These are phyloP conservation scores for Hormaphis cornu DNA, from an alignment of 1,140 invertebrate genomes.

Conservation along the genomic window DNA sequence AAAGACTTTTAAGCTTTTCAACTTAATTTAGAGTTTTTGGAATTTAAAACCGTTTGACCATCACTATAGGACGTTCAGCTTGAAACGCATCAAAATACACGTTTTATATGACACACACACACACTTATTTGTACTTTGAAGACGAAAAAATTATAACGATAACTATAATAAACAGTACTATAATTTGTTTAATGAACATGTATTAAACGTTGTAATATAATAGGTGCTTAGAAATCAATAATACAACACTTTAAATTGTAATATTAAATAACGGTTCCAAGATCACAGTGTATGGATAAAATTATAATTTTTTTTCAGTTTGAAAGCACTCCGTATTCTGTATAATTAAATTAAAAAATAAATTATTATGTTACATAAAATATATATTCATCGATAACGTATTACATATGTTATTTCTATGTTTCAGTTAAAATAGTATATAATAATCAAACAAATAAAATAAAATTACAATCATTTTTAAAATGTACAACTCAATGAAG, in stretches of 20 bases:
- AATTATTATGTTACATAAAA: neutral
- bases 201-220: constrained; percentile 1
- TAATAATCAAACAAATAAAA: neutral
- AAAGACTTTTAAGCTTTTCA: too few relatives aligned
- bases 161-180: neutral
- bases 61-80: too few relatives aligned
- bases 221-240: neutral
- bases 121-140: too few relatives aligned
- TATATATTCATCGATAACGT: neutral
- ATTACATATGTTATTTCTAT: neutral
- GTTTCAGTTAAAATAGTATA: neutral
- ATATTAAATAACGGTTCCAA: neutral
- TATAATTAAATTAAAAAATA: neutral
- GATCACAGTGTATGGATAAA: neutral
- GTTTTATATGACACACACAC: too few relatives aligned
- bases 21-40: too few relatives aligned
- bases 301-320: neutral
- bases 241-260: neutral
- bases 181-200: neutral
- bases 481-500: neutral
- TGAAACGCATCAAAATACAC: too few relatives aligned
- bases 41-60: too few relatives aligned
- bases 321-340: constrained; percentile 25
- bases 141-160: too few relatives aligned
- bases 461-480: neutral